A percentile compares a stretch with the other conserved stretches of the same genome.
These are phyloP conservation scores for Cardiocondyla obscurior DNA, from an alignment of 1,140 invertebrate genomes.

Conservation along the genomic window DNA sequence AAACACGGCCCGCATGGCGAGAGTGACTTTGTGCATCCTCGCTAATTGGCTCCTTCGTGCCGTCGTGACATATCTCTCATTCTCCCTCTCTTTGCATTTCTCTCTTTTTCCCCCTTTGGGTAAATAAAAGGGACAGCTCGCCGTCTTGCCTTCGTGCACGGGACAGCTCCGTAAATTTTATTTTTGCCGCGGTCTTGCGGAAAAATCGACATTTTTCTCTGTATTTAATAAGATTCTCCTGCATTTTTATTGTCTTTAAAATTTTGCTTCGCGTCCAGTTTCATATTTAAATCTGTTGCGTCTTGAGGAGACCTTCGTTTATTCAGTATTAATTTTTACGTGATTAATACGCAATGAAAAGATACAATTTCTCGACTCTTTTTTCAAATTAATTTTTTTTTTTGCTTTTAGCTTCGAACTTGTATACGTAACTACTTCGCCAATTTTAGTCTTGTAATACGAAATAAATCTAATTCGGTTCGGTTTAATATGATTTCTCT, in stretches of 20 bases:
- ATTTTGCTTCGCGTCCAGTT: not conserved
- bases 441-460: not conserved
- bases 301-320: not conserved
- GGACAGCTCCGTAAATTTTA: not conserved
- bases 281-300: not conserved
- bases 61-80: constrained; percentile 9
- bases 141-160: not conserved
- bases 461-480: constrained; percentile 33
- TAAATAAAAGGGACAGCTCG: constrained; percentile 25
- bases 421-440: not conserved
- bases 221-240: not conserved
- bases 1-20: constrained; percentile 25
- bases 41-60: constrained; percentile 47
- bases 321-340: not conserved
- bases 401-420: not conserved
- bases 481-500: constrained; percentile 17
- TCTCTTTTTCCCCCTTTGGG: constrained; percentile 9
- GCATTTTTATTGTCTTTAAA: not conserved
- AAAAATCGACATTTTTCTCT: not conserved
- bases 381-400: not conserved
- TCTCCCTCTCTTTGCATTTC: not conserved
- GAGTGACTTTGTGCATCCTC: constrained; percentile 27
- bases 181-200: not conserved
- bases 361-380: not conserved
- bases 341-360: too few species aligned